Evolutionary conservation across 2,888 invertebrate species (phyloP).

Genomic region (Serripes groenlandicus): DNA sequence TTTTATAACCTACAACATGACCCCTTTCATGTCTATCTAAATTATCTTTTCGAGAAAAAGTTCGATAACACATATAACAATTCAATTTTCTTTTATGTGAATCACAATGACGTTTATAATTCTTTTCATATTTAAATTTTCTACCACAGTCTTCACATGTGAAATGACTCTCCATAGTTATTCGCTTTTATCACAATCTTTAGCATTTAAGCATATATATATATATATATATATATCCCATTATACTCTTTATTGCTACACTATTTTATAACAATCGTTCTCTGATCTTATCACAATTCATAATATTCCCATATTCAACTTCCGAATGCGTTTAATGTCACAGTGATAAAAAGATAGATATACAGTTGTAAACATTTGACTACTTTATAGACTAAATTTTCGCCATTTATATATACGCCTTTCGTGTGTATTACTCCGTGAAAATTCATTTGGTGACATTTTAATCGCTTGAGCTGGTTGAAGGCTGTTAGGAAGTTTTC

Average conservation of each 20-base stretch:
- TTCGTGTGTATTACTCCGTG: not conserved
- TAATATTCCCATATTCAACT: no score
- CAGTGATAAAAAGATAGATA: not conserved
- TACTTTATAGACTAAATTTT: not conserved
- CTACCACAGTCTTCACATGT: not conserved
- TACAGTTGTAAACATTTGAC: not conserved
- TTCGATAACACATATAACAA: not conserved
- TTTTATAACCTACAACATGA: not conserved
- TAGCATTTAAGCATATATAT: no score
- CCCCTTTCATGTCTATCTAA: constrained; percentile 6
- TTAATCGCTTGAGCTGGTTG: not conserved
- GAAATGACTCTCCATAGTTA: not conserved
- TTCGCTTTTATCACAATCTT: not conserved
- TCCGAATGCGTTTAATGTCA: not conserved
- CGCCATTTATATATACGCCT: not conserved
- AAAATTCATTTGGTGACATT: not conserved
- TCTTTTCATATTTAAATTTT: not conserved
- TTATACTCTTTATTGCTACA: no score
- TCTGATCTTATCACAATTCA: no score
- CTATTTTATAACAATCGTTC: no score
- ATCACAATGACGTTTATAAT: constrained; percentile 2
- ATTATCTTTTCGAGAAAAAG: constrained; percentile 1
- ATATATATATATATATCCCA: no score
- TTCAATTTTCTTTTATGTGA: constrained; percentile 2
- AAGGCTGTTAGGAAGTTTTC: not conserved